Evolutionary conservation across 2,113 vertebrate species (phyloP), one percentile per base, ranked within the genome.

Genomic region (Siphamia tubifer): DNA sequence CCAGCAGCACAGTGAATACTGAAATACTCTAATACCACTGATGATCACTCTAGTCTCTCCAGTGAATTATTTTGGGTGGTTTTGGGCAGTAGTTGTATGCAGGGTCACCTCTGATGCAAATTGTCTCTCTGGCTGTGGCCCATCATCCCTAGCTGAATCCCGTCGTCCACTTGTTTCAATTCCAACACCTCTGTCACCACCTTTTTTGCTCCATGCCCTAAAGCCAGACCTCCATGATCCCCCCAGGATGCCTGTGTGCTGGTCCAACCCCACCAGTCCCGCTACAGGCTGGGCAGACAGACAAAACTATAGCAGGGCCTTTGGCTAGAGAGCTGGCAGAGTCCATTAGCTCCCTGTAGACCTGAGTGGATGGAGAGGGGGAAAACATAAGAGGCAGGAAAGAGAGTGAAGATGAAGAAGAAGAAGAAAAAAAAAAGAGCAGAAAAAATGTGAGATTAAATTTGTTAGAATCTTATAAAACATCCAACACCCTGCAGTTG

Each of bases 201-300:
- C 43, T 60, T 35, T 16, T 64, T 30, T 58, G 25, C 54, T 49
- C 13, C 4, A 6, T 71, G 74, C 57, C 62, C 68, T 74, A 23
- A 53, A 72, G 56, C 74, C 79, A 85, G 65, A 64, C 61, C 73
- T 35, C 64, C 47, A 71, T 52, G 57, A n/a, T 49, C 61, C 56
- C 75, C 75, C n/a, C 44, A 21, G 58, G 66, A 61, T 57, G n/a
- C 44, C 17, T 1, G 51, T 48, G 75, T 77, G 66, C 28, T 44
- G 1, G 0, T 68, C 54, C 68, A 69, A 51, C 27, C 77, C 76
- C 67, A 69, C 53, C 45, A 68, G 63, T 47, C 15, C 38, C 40
- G 69, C 80, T 65, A 67, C 56, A 78, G 69, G 71, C 68, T 66
- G 81, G 64, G 71, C 77, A 83, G 7, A 23, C 28, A 58, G 72